These are phyloP conservation scores for Himalopsyche anomala DNA, from an alignment of 2,888 invertebrate species.

Conservation along the genomic window DNA sequence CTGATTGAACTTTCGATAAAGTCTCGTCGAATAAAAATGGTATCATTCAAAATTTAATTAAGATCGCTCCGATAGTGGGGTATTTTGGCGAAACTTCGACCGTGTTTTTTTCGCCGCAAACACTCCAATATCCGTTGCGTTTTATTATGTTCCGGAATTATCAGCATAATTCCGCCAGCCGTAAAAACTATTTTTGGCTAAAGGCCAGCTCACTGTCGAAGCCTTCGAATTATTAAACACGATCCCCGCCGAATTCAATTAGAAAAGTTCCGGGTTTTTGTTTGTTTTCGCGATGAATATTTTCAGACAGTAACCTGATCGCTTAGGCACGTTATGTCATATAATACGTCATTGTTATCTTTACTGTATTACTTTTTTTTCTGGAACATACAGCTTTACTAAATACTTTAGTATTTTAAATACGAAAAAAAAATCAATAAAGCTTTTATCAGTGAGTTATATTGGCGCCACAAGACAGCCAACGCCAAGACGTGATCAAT, in stretches of 20 bases:
- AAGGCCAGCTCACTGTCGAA: not conserved
- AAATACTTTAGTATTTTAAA: no score
- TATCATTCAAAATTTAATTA: not conserved
- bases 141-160: not conserved
- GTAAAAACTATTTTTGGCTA: not conserved
- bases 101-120: not conserved
- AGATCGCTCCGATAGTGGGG: not conserved
- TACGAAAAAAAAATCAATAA: no score
- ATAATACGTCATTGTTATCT: no score
- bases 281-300: slow-evolving; percentile 12
- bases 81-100: not conserved
- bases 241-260: not conserved
- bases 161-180: not conserved
- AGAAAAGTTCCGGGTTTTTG: slow-evolving; percentile 2
- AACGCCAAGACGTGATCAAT: no score
- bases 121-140: not conserved
- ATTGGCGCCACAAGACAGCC: no score
- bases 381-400: no score
- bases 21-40: not conserved
- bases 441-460: no score
- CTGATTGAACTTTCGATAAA: not conserved
- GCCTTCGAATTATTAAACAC: not conserved
- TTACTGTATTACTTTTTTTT: no score
- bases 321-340: not conserved
- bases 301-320: not conserved